A percentile compares a stretch with the other conserved stretches of the same genome.
Conservation (phyloP, 1,140 invertebrate species). For the Trichomalopsis sarcophagae region DNA sequence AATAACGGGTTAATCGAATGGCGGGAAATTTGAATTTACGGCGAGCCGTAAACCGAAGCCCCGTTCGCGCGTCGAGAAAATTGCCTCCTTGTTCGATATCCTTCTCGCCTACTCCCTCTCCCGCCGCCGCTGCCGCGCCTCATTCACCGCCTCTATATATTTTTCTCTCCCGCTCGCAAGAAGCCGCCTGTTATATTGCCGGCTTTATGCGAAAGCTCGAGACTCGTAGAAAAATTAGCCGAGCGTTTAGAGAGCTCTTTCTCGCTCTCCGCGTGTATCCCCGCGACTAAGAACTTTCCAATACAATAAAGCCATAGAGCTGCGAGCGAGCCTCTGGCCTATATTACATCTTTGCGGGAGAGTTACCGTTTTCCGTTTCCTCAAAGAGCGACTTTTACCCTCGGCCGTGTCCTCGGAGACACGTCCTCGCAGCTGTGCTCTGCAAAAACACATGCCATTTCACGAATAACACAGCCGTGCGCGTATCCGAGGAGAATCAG, state of each 20-base stretch:
- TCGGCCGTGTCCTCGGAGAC: too few relatives aligned
- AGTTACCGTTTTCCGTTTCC: too few relatives aligned
- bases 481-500: neutral
- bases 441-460: too few relatives aligned
- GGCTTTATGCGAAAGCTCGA: constrained; percentile 9
- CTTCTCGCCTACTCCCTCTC: neutral
- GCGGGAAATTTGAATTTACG: constrained; percentile 44
- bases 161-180: neutral
- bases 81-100: constrained; percentile 31
- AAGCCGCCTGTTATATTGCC: neutral
- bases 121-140: neutral
- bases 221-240: neutral
- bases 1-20: constrained; percentile 38
- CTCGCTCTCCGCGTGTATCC: neutral
- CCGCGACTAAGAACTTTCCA: constrained; percentile 7
- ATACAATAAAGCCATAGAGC: constrained; percentile 22
- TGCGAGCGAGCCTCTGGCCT: too few relatives aligned
- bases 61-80: constrained; percentile 33
- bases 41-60: constrained; percentile 22
- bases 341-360: too few relatives aligned
- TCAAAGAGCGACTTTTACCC: too few relatives aligned
- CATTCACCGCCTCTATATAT: neutral
- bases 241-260: constrained; percentile 21
- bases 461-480: too few relatives aligned
- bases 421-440: too few relatives aligned